Base-by-base conservation (phyloP, 2,113 vertebrate genomes). In the Myanophis thanlyinensis region DNA sequence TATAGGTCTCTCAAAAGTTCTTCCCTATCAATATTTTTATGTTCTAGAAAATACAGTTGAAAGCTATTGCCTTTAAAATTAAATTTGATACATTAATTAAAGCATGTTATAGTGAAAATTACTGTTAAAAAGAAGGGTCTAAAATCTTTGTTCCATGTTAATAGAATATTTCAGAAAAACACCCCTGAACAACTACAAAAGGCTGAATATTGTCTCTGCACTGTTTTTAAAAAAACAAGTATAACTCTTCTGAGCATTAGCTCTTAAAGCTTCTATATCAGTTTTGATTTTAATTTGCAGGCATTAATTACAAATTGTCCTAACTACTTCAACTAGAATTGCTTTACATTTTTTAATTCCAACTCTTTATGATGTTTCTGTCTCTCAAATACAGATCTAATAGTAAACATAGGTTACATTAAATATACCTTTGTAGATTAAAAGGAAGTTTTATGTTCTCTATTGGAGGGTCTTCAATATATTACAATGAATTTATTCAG, bases 331-430 rank as follows among this genome's bases (percentile, higher is more conserved):
- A 88, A 85, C 30, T 4, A 1, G 48, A 62, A 18, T 48, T 48
- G 53, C 40, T 91, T 91, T 85, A 89, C 48, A 56, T 92, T 13
- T 88, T 93, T 6, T 9, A 84, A 88, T 90, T 94, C 84, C 91
- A 54, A 11, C 56, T 95, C 67, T 88, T 91, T 5, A 0, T 46
- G 47, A 30, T 56, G 23, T 22, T 1, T 90, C 91, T 93, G 85
- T 90, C 11, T 10, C 51, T 20, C 87, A 73, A 35, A 9, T 11
- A 27, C 52, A 89, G 86, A 20, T 87, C 40, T 49, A 54, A 87
- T 49, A 12, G 30, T 67, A n/a, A 67, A 67, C 62, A 12, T 4
- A 67, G 30, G 30, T 67, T 67, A n/a, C 49, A 23, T 54, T 56
- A 56, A 56, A 85, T 27, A 84, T 52, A 23, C 35, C 30, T 84